These are phyloP conservation scores for Antitype chi DNA, from an alignment of 2,888 invertebrate genomes.

Conservation along the genomic window DNA sequence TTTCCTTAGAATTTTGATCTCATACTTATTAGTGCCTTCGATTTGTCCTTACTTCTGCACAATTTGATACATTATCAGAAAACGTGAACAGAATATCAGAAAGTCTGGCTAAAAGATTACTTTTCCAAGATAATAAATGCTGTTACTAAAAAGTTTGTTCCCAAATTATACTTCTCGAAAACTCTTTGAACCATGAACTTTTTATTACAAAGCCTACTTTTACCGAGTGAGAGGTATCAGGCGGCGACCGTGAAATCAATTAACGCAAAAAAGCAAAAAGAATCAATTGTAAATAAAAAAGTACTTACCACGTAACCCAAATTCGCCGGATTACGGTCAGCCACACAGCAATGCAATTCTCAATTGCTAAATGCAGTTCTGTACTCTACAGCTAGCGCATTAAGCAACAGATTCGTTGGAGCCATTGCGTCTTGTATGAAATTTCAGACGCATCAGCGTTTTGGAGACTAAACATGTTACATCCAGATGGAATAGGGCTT, in stretches of 20 bases:
- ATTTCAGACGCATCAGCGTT: conserved; percentile 63
- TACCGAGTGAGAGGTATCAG: conserved; percentile 62
- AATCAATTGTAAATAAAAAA: conserved; percentile 53
- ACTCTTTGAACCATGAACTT: conserved; percentile 62
- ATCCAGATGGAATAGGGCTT: conserved; percentile 16
- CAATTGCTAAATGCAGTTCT: conserved; percentile 43
- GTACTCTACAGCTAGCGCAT: conserved; percentile 25
- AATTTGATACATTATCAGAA: neutral
- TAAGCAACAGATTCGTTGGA: conserved; percentile 52
- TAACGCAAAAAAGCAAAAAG: conserved; percentile 53
- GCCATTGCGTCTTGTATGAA: conserved; percentile 47
- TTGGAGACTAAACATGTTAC: conserved; percentile 43
- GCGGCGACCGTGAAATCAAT: conserved; percentile 65
- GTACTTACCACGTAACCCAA: conserved; percentile 59
- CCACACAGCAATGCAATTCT: conserved; percentile 49
- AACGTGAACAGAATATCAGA: neutral
- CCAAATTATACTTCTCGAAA: conserved; percentile 21
- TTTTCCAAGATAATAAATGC: conserved; percentile 22
- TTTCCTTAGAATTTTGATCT: too few relatives aligned
- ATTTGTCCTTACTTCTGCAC: neutral
- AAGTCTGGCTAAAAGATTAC: neutral
- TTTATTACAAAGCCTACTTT: conserved; percentile 57
- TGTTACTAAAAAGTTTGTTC: conserved; percentile 29
- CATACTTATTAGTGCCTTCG: neutral
- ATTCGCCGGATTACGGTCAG: conserved; percentile 63